These are phyloP conservation scores for Alethe diademata DNA, from an alignment of 2,113 vertebrate species.

Conservation along the genomic window DNA sequence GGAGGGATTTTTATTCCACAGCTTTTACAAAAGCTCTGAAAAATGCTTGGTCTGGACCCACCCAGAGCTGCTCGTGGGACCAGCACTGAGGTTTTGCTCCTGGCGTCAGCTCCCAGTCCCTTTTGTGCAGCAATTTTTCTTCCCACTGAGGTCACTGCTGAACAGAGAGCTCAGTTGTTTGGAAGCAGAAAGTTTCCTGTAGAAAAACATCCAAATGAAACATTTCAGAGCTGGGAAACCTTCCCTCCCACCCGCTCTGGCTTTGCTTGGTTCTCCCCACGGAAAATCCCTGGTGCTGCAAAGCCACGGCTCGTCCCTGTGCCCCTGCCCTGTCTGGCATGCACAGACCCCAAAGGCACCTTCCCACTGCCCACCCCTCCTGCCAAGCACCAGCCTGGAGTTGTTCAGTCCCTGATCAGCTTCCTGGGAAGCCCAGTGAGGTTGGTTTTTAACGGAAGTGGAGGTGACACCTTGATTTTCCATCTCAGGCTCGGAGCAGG, in stretches of 20 bases:
- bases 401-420: rapidly evolving
- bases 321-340: background rate
- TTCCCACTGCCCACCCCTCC: background rate
- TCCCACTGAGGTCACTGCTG: constrained; percentile 17
- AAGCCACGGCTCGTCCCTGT: background rate
- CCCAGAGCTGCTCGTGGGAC: background rate
- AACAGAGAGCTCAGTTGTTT: constrained; percentile 6
- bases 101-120: background rate
- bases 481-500: background rate
- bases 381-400: rapidly evolving
- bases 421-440: background rate
- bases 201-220: background rate
- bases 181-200: background rate
- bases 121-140: constrained; percentile 38
- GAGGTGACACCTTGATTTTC: background rate
- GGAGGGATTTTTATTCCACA: background rate
- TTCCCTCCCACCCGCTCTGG: background rate
- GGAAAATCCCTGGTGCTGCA: background rate
- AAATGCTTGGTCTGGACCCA: background rate
- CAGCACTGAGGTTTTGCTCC: background rate
- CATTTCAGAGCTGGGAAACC: background rate
- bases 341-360: background rate
- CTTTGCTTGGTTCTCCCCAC: rapidly evolving
- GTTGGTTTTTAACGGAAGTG: background rate
- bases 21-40: background rate